Base-by-base conservation (phyloP, 1,140 invertebrate genomes). In the Ceratina japonica region DNA sequence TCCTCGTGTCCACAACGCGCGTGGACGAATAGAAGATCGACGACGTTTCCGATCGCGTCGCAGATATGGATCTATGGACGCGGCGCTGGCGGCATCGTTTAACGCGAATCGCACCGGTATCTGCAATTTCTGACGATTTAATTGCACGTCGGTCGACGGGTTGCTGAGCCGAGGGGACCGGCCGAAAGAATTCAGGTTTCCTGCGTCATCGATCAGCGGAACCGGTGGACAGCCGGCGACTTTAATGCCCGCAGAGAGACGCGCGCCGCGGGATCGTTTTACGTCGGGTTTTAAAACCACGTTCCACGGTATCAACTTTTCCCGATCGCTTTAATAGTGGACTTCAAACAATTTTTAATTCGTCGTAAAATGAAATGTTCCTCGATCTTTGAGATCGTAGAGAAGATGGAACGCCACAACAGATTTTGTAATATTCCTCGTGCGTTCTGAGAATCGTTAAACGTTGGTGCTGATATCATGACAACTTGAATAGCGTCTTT, bases 211-310 rank as follows among this genome's bases (percentile, higher is more conserved):
- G 75, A 66, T 75, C 78, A 68, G 72, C 64, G 64, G 20, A 20
- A 44, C 62, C 78, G 63, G 56, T 73, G 69, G 58, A 56, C 54
- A 75, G 49, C 61, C 71, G 84, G 85, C 78, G 85, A 86, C 69
- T 83, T 86, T 31, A 81, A 86, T 63, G 85, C 81, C 54, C 75
- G 81, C 81, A 66, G n/a, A 64, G 58, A 44, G 5, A 59, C 59
- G 75, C 49, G 56, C 59, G 51, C 68, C 75, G 27, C 74, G 71
- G 73, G 59, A 62, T 68, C 79, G 82, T 70, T 75, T 71, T 59
- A 75, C 64, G 64, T 59, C 74, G 58, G 52, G 37, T 69, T 22
- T 62, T 31, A 20, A 61, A 71, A 24, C 12, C 20, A 27, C 16
- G 18, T 16, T 44, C 37, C 37, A 44, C 5, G 0, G 37, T 44